Evolutionary conservation across 2,888 invertebrate species (phyloP), one percentile per base, ranked within the genome.

Genomic region (Isoperla grammatica): DNA sequence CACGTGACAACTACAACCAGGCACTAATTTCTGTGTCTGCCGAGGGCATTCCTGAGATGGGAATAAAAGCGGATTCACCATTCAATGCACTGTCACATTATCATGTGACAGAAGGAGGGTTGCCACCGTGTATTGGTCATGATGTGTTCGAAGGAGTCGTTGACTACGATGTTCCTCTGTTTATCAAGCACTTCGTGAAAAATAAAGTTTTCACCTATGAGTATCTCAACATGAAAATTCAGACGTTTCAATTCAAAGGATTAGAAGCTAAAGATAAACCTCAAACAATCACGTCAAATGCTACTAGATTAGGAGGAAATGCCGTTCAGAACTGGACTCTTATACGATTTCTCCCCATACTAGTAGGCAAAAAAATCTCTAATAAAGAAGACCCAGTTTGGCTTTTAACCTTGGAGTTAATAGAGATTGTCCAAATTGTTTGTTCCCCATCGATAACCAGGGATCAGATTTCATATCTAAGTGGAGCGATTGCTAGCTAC

Each of bases 121-220:
- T 45, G 45, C 45, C 45, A 45, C 45, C 45, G 19, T 45, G 45
- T 15, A 15, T 45, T 45, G 45, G 17, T 9, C 45, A 45, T 15
- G 45, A 45, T 9, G 3, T 45, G 15, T 45, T 45, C 15, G 45
- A 45, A 45, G 45, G 45, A 17, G 45, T 45, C 15, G 19, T 45
- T 8, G 17, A 45, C 15, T 45, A 45, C 15, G 45, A 45, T 45
- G 45, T 45, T 9, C 15, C 19, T 15, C 13, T 45, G 2, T 45
- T 15, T 17, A 19, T 45, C 1, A 45, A 45, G 2, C 45, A 45
- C 45, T 45, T 13, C 9, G 19, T 45, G 15, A 11, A 19, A 45
- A 19, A 17, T 9, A n/a, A 45, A 4, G 12, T 9, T 15, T 9
- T 45, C 9, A 45, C 45, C 15, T 19, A 45, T 19, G 45, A 15